These are phyloP conservation scores for Trachythela sp. DNA, from an alignment of 64 coral and sea anemone genomes.

Conservation along the genomic window DNA sequence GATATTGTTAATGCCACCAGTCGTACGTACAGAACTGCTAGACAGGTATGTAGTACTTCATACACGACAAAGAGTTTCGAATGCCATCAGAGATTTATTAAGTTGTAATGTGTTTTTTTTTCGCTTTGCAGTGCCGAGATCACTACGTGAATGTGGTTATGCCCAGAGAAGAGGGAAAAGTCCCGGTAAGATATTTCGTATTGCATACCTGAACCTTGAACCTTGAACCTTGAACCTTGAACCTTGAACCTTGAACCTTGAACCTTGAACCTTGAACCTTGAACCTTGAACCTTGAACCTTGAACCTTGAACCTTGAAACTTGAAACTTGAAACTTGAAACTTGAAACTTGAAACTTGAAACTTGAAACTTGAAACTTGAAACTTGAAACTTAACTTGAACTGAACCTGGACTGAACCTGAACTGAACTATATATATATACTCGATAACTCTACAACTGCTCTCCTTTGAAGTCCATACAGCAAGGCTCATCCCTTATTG, in stretches of 20 bases:
- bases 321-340: no score
- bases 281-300: no score
- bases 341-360: no score
- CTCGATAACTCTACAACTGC: no score
- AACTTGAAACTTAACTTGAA: no score
- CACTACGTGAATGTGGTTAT: constrained; percentile 93
- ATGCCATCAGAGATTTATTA: not conserved
- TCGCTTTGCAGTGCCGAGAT: constrained; percentile 75
- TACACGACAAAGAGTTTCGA: not conserved
- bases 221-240: not conserved
- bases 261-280: no score
- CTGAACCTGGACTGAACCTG: no score
- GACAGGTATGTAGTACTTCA: constrained; percentile 55
- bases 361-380: no score
- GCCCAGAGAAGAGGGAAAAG: constrained; percentile 92
- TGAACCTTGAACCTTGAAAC: no score
- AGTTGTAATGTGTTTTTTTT: not conserved
- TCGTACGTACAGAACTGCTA: constrained; percentile 70
- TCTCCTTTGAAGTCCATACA: no score
- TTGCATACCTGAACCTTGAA: not conserved
- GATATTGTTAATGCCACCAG: constrained; percentile 92
- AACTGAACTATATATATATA: no score
- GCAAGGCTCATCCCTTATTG: no score
- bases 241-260: not conserved
- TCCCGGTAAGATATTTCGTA: constrained; percentile 70